A percentile compares a stretch with the other conserved stretches of the same genome.
These are phyloP conservation scores for Drosophila anomelani DNA, from an alignment of 2,888 invertebrate species.

Conservation along the genomic window DNA sequence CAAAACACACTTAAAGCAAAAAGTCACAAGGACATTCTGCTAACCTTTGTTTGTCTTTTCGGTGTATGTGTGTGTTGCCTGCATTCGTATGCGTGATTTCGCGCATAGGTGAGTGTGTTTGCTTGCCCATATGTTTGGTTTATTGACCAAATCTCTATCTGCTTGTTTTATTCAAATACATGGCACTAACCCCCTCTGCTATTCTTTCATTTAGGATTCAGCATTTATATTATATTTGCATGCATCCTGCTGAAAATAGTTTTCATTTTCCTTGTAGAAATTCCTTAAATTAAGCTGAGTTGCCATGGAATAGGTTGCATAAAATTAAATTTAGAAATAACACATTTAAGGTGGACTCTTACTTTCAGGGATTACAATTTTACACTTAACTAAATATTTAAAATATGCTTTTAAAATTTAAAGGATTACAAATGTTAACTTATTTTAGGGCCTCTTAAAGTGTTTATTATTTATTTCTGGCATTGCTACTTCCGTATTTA, in stretches of 20 bases:
- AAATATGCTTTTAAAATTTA: too few relatives aligned
- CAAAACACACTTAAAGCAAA: slow-evolving; percentile 46
- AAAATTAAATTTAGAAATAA: neutral
- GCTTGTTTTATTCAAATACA: slow-evolving; percentile 32
- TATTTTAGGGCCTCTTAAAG: too few relatives aligned
- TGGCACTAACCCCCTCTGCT: slow-evolving; percentile 1
- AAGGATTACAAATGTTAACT: too few relatives aligned
- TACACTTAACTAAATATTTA: neutral
- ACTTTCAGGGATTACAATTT: neutral
- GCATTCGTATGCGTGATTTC: slow-evolving; percentile 15
- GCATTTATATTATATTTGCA: slow-evolving; percentile 21
- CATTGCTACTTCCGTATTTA: neutral
- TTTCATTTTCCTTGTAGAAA: neutral
- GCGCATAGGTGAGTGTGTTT: slow-evolving; percentile 43
- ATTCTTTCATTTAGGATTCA: slow-evolving; percentile 6
- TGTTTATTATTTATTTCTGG: neutral
- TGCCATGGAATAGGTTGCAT: too few relatives aligned
- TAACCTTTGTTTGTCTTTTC: slow-evolving; percentile 61
- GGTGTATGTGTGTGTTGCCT: slow-evolving; percentile 5
- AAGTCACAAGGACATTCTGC: slow-evolving; percentile 63
- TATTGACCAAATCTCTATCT: slow-evolving; percentile 60
- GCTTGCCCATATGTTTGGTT: slow-evolving; percentile 52
- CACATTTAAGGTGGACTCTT: neutral
- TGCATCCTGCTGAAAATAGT: neutral
- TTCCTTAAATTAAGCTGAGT: neutral